phyloP scores from a whole-genome alignment of 2,113 vertebrate species.

The Tragelaphus imberbis region DNA sequence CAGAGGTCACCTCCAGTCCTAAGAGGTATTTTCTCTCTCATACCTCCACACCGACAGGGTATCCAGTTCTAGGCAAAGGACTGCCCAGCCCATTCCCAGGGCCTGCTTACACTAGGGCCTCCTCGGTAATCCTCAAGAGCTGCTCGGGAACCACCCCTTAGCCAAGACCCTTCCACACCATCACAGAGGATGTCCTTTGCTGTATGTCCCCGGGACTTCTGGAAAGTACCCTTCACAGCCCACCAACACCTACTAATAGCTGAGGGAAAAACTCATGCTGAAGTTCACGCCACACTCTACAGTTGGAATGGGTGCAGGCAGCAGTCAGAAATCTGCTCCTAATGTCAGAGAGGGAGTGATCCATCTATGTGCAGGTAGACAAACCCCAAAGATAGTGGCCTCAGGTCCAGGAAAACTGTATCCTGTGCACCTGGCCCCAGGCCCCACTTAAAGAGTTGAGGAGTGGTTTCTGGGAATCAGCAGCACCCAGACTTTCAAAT shows the following conservation, averaged over 20 bases:
- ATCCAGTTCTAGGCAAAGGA: neutral
- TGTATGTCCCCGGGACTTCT: neutral
- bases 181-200: neutral
- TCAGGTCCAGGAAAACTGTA: neutral
- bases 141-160: neutral
- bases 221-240: neutral
- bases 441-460: neutral
- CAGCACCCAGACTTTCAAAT: neutral
- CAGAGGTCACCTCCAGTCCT: neutral
- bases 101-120: neutral
- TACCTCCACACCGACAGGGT: neutral
- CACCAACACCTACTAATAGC: neutral
- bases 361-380: neutral
- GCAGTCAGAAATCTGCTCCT: neutral
- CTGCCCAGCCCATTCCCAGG: accelerated
- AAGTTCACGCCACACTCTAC: neutral
- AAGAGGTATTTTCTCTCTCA: neutral
- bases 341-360: neutral
- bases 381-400: neutral
- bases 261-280: neutral
- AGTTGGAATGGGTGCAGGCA: neutral
- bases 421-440: neutral
- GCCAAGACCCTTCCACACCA: neutral
- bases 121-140: neutral
- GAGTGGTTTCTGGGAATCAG: neutral